Base-by-base conservation (phyloP, 2,113 vertebrate genomes). In the Limanda limanda region DNA sequence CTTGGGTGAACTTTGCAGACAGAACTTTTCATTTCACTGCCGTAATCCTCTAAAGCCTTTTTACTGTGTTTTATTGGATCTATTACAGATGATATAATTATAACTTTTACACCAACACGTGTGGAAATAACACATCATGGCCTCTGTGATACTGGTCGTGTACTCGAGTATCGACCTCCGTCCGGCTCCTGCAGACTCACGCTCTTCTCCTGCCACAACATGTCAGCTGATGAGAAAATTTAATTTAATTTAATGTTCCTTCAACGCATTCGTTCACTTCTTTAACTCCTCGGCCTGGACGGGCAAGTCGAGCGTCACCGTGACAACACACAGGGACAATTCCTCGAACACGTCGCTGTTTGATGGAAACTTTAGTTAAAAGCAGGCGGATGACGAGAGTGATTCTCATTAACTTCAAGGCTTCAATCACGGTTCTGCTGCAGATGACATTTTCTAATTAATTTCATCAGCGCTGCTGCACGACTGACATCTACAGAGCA, bases 201-300 rank as follows among this genome's bases (percentile, higher is more conserved):
- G n/a, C 54, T 40, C 55, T 71, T 82, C n/a, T 69, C 57, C 75
- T 17, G 47, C 55, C 47, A 56, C 67, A 66, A 25, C 68, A 71
- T 77, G 14, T 82, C 62, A 25, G 42, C 66, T 86, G 77, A 90
- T 79, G 81, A 78, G 81, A 77, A 84, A 88, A 88, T 87, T 20
- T 69, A 74, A 84, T 35, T n/a, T n/a, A n/a, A n/a, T n/a, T n/a
- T n/a, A n/a, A n/a, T n/a, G n/a, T n/a, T n/a, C n/a, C 71, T 75
- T 27, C 27, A 31, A 31, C 27, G 1, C 27, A 31, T 82, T 18
- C 40, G 8, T 27, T 76, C 42, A 7, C 5, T 65, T 27, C 0
- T 61, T 73, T 45, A 58, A 68, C 86, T 84, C 25, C 70, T 72
- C 69, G 54, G 58, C 24, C 45, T 52, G 52, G 5, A 9, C 13